A percentile compares a stretch with the other conserved stretches of the same genome.
Conservation (phyloP, 1,140 invertebrate species). For the Fragariocoptes setiger region DNA sequence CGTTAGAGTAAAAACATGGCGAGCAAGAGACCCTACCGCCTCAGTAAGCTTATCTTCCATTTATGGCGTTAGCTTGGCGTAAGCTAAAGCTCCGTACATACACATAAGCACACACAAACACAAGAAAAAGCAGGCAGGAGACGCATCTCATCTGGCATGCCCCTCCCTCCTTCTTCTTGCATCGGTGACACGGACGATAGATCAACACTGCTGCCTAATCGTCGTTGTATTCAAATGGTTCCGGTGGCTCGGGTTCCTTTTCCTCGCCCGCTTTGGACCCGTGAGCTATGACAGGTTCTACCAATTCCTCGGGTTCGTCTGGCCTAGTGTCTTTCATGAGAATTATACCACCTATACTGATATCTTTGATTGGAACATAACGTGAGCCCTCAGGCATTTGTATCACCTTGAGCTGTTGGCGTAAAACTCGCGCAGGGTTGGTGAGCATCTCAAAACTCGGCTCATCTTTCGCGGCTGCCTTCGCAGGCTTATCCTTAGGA, state of each 20-base stretch:
- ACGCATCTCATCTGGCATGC: too few species aligned
- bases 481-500: conserved; percentile 18
- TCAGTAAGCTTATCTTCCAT: too few species aligned
- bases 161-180: too few species aligned
- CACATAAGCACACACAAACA: too few species aligned
- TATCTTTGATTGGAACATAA: conserved; percentile 57
- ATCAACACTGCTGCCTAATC: too few species aligned
- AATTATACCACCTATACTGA: conserved; percentile 64
- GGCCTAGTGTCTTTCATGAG: conserved; percentile 43
- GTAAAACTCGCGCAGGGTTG: conserved; percentile 74
- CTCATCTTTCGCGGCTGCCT: conserved; percentile 21
- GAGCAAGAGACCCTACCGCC: too few species aligned
- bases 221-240: conserved; percentile 60
- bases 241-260: conserved; percentile 78
- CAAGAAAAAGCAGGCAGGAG: too few species aligned
- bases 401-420: conserved; percentile 58
- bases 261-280: conserved; percentile 75
- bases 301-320: conserved; percentile 46
- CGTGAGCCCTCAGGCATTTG: conserved; percentile 39
- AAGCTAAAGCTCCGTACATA: too few species aligned
- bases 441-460: conserved; percentile 60
- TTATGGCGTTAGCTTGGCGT: too few species aligned
- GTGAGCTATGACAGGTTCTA: conserved; percentile 70
- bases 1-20: too few species aligned
- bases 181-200: too few species aligned